These are phyloP conservation scores for Eupsittula cactorum DNA, from an alignment of 2,113 vertebrate genomes.

Conservation along the genomic window DNA sequence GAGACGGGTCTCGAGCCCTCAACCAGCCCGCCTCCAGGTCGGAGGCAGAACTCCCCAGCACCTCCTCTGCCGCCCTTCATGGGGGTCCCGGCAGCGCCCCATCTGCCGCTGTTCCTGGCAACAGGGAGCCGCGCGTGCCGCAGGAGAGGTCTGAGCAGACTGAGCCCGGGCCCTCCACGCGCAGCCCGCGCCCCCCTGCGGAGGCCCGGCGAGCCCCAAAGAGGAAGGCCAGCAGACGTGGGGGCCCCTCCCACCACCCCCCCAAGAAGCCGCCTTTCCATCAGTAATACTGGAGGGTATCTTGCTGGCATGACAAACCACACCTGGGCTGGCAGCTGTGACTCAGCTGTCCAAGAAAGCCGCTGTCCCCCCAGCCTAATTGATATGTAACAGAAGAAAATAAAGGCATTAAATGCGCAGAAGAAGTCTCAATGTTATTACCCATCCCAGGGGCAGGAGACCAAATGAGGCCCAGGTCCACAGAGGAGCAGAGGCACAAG, in stretches of 20 bases:
- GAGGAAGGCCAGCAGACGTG: not conserved
- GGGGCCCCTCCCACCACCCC: no score
- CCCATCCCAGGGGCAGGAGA: not conserved
- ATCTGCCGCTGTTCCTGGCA: fast-evolving
- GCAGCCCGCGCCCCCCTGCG: fast-evolving
- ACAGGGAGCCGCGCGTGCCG: fast-evolving
- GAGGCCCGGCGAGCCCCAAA: not conserved
- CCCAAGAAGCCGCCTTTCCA: no score
- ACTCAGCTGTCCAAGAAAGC: no score
- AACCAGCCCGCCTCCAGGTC: not conserved
- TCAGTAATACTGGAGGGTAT: not conserved
- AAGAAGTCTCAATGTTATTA: no score
- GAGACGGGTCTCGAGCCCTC: not conserved
- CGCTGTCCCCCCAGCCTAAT: no score
- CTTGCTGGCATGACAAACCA: no score
- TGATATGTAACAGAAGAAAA: not conserved
- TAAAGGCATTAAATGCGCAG: not conserved
- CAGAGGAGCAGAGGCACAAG: not conserved
- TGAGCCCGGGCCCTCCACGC: not conserved
- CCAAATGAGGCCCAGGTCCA: not conserved
- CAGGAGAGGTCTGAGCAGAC: no score
- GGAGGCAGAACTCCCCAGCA: not conserved
- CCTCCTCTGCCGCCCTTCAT: no score
- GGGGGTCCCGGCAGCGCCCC: fast-evolving
- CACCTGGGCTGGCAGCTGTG: not conserved